phyloP scores from a whole-genome alignment of 2,888 invertebrate genomes.

The Gymnoscelis rufifasciata region DNA sequence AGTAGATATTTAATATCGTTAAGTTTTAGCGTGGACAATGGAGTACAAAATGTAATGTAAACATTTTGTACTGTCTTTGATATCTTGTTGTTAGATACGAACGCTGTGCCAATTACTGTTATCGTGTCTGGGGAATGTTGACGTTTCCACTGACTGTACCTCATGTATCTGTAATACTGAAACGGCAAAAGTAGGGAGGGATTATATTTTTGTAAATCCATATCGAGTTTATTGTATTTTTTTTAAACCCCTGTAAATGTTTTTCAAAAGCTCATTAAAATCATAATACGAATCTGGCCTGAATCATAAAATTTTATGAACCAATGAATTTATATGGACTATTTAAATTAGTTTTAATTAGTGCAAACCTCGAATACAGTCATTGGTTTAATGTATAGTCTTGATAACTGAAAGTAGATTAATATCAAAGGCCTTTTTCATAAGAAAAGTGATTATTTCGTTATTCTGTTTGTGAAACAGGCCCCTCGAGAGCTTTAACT shows the following conservation, averaged over 20 bases:
- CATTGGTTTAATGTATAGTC: not conserved
- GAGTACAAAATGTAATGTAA: slow-evolving; percentile 1
- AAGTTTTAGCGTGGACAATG: not conserved
- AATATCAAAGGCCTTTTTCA: not conserved
- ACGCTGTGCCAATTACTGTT: slow-evolving; percentile 3
- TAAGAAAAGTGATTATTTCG: not conserved
- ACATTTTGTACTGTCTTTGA: slow-evolving; percentile 1
- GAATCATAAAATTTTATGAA: too few species aligned
- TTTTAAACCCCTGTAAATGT: too few species aligned
- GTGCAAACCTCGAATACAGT: not conserved
- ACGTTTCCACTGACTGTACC: too few species aligned
- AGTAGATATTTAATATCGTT: not conserved
- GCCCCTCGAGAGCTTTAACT: slow-evolving; percentile 8
- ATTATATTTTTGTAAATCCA: too few species aligned
- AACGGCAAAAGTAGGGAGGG: too few species aligned
- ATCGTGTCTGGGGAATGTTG: too few species aligned
- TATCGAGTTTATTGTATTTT: too few species aligned
- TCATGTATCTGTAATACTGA: not conserved
- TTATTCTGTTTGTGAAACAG: not conserved
- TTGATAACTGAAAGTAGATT: not conserved
- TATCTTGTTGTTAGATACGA: not conserved
- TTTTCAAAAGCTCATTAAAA: too few species aligned
- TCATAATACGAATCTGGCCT: too few species aligned
- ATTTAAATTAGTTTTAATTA: not conserved
- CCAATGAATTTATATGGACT: too few species aligned